phyloP scores from a whole-genome alignment of 2,888 invertebrate species.

The Pyrocoelia pectoralis region DNA sequence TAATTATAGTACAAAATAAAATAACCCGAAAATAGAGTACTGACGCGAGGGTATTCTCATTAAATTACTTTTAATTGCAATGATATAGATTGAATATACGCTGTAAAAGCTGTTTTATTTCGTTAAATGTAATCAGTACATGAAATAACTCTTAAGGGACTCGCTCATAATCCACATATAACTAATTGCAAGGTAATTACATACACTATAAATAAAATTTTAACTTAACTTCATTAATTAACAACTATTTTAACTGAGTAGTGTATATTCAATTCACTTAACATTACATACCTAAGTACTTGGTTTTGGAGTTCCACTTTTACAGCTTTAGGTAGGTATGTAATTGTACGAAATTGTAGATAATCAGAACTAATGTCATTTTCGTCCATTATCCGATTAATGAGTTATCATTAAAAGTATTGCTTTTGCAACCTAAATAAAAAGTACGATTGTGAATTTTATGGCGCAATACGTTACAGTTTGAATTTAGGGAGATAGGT shows the following conservation, averaged over 20 bases:
- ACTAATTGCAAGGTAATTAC: conserved; percentile 5
- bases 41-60: conserved; percentile 8
- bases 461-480: no score
- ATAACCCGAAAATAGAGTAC: background rate
- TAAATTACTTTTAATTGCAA: conserved; percentile 18
- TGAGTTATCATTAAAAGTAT: no score
- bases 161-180: conserved; percentile 9
- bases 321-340: no score
- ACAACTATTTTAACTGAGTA: background rate
- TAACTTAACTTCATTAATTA: background rate
- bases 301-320: no score
- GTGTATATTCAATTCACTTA: no score
- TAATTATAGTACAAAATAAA: background rate
- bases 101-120: conserved; percentile 11
- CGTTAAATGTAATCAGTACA: conserved; percentile 19
- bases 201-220: background rate
- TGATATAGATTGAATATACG: conserved; percentile 16
- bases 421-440: no score
- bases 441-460: no score
- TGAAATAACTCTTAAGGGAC: conserved; percentile 15
- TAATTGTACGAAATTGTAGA: no score
- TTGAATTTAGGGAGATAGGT: no score
- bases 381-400: no score
- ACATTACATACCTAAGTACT: no score
- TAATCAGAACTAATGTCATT: no score